phyloP scores from a whole-genome alignment of 2,797 vertebrate species.

The Phoxinus dragarum region DNA sequence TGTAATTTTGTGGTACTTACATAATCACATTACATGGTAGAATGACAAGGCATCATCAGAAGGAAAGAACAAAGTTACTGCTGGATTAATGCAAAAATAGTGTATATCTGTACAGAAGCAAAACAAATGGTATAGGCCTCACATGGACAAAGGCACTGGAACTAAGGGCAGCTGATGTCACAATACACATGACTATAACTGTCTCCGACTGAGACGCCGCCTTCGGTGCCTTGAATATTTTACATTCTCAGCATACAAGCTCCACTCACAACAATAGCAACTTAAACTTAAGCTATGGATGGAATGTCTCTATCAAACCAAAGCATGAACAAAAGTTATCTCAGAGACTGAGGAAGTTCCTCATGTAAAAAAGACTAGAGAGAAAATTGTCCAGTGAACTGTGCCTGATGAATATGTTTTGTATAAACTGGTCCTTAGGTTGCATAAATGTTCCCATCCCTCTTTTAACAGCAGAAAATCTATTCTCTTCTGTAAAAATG shows the following conservation, averaged over 20 bases:
- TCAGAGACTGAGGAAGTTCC: not conserved
- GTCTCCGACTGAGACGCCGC: not conserved
- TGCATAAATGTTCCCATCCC: slow-evolving; percentile 20
- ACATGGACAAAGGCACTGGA: slow-evolving; percentile 71
- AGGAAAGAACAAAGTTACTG: not conserved
- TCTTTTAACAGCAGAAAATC: slow-evolving; percentile 2
- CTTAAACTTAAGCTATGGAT: slow-evolving; percentile 29
- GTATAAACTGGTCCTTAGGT: slow-evolving; percentile 31
- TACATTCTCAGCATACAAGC: slow-evolving; percentile 12
- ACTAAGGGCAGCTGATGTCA: slow-evolving; percentile 56
- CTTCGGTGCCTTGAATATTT: slow-evolving; percentile 21
- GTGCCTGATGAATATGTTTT: slow-evolving; percentile 10
- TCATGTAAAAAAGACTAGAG: not conserved
- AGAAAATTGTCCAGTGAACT: not conserved
- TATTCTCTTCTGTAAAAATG: not conserved
- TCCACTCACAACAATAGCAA: not conserved
- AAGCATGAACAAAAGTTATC: slow-evolving; percentile 35
- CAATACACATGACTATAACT: slow-evolving; percentile 18
- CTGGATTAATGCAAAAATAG: slow-evolving; percentile 27
- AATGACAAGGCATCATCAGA: not conserved
- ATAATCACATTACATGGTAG: not conserved
- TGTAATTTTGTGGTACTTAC: not conserved
- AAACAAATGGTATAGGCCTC: slow-evolving; percentile 38
- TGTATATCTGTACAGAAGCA: slow-evolving; percentile 26
- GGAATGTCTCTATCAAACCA: slow-evolving; percentile 45